phyloP scores from a whole-genome alignment of 2,113 vertebrate genomes.

The Pteronura brasiliensis region DNA sequence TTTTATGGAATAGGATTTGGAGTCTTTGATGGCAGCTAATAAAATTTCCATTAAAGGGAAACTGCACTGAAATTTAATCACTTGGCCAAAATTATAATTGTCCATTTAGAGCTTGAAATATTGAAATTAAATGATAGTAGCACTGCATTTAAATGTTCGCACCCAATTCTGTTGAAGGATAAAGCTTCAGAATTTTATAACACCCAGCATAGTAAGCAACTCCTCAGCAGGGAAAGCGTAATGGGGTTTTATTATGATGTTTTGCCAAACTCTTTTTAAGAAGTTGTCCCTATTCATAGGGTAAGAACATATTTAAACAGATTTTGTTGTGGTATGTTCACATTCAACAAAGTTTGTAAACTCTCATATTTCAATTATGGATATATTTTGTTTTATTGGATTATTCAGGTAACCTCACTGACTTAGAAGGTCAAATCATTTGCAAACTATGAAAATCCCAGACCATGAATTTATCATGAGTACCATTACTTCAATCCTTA shows the following conservation, averaged over 20 bases:
- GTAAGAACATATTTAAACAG: neutral
- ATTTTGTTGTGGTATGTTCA: neutral
- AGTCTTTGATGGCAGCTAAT: slow-evolving; percentile 56
- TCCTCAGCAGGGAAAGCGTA: neutral
- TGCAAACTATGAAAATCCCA: neutral
- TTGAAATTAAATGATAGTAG: slow-evolving; percentile 43
- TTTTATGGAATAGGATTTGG: slow-evolving; percentile 39
- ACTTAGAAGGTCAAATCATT: neutral
- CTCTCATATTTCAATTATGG: neutral
- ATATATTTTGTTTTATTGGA: neutral
- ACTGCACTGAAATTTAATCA: slow-evolving; percentile 57
- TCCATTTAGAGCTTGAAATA: slow-evolving; percentile 42
- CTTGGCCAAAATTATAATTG: slow-evolving; percentile 56
- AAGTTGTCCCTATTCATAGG: neutral
- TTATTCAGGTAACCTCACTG: neutral
- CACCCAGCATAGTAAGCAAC: neutral
- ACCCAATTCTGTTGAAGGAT: slow-evolving; percentile 32
- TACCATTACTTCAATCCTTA: neutral
- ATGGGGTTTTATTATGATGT: neutral
- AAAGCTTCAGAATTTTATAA: slow-evolving; percentile 13
- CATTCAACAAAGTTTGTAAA: neutral
- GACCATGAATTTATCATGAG: neutral
- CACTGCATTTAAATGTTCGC: slow-evolving; percentile 21
- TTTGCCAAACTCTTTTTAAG: neutral
- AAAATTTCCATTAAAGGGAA: slow-evolving; percentile 57